Conservation (phyloP, 92 coral and sea anemone genomes). For the Blastomussa wellsi region DNA sequence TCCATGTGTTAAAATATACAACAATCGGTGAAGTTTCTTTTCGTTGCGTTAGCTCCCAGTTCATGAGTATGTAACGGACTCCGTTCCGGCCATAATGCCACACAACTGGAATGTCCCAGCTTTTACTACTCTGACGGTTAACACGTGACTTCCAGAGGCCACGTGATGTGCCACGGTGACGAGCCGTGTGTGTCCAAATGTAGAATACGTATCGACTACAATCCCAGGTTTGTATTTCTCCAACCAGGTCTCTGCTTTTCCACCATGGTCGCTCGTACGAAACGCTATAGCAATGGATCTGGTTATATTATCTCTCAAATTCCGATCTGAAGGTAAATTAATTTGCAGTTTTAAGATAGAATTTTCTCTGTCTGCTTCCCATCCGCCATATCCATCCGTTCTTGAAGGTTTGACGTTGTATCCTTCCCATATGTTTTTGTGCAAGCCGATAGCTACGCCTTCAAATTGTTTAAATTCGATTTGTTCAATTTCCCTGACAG, state of each 20-base stretch:
- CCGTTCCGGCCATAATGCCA: neutral
- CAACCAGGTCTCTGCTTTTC: conserved; percentile 51
- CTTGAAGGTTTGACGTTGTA: neutral
- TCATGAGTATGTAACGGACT: neutral
- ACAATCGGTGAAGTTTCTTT: too few relatives aligned
- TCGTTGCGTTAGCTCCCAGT: too few relatives aligned
- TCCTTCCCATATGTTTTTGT: neutral
- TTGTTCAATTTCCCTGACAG: conserved; percentile 39
- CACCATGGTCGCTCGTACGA: conserved; percentile 45
- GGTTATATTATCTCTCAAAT: neutral
- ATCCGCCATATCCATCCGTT: conserved; percentile 54
- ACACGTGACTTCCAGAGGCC: conserved; percentile 16
- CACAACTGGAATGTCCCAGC: conserved; percentile 5
- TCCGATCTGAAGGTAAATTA: conserved; percentile 17
- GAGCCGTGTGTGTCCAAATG: conserved; percentile 13
- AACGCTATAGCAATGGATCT: conserved; percentile 38
- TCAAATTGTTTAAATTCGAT: conserved; percentile 40
- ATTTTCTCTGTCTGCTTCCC: conserved; percentile 45
- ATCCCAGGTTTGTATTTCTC: conserved; percentile 8
- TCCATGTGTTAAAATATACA: too few relatives aligned
- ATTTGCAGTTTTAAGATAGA: conserved; percentile 33
- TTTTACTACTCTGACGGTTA: neutral
- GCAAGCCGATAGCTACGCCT: conserved; percentile 20
- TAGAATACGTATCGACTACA: neutral
- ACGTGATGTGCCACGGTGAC: neutral